phyloP scores from a whole-genome alignment of 2,113 vertebrate genomes.

The Panthera leo region DNA sequence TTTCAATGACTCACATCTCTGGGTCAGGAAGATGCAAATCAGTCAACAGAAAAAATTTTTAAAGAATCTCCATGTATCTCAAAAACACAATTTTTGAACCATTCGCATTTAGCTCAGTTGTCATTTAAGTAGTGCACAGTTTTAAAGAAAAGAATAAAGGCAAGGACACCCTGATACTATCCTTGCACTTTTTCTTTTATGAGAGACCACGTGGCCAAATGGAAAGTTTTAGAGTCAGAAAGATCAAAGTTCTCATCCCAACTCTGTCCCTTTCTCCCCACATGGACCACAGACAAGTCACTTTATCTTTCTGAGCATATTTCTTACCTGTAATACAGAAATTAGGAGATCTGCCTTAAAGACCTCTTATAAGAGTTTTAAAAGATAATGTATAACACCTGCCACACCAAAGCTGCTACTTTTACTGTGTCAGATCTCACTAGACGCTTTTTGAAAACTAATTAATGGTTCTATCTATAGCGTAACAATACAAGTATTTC shows the following conservation, averaged over 20 bases:
- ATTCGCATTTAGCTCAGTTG: neutral
- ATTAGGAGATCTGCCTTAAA: neutral
- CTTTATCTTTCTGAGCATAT: neutral
- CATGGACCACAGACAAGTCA: neutral
- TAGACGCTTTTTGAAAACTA: neutral
- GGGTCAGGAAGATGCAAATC: neutral
- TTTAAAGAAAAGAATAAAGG: constrained; percentile 12
- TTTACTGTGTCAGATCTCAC: neutral
- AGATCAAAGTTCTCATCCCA: neutral
- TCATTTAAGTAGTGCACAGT: neutral
- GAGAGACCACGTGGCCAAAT: neutral
- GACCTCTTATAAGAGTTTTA: neutral
- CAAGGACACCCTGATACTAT: neutral
- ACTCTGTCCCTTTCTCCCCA: neutral
- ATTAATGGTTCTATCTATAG: neutral
- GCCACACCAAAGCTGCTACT: neutral
- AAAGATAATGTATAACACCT: neutral
- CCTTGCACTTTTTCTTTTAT: neutral
- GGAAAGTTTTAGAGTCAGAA: neutral
- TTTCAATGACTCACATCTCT: neutral
- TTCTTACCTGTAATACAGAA: neutral
- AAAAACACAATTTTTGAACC: neutral
- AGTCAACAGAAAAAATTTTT: neutral
- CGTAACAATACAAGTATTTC: neutral
- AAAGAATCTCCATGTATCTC: neutral